Evolutionary conservation across 2,888 invertebrate genomes (phyloP), one percentile per base, ranked within the genome.

Genomic region (Parelbella ahira): DNA sequence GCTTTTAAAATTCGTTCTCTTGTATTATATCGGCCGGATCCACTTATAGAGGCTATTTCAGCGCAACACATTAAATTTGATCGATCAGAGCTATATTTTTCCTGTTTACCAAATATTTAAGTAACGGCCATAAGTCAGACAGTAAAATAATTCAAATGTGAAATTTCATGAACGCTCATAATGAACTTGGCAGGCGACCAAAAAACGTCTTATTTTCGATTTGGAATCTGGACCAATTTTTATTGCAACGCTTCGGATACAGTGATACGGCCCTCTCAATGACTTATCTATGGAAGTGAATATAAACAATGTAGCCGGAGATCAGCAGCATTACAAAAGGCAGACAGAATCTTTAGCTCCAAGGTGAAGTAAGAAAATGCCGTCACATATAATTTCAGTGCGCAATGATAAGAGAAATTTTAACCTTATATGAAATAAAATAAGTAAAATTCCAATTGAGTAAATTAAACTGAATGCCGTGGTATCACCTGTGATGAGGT

Each of bases 121-220:
- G 87, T 86, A 87, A 86, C 84, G 72, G 80, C 81, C 75, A 86
- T 87, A 87, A 86, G 80, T 87, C 87, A 83, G 86, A 78, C 83
- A 83, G 84, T 87, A 87, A 87, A 87, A 87, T 87, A 87, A 87
- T 87, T 87, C 86, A 86, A 87, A 87, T 87, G 87, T 84, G 83
- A 87, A 87, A 86, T 83, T 87, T 87, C 87, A 87, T 84, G 86
- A 87, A 86, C 87, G 80, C 79, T 86, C 84, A 87, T 87, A 87
- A 87, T 87, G 87, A 87, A 87, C 84, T 87, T 87, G 87, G 87
- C 87, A 84, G 63, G 53, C 76, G 78, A 82, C 86, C 87, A 87
- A 87, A 80, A 80, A 83, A 87, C 86, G 84, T 87, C 86, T 87
- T 87, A 87, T 87, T 87, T 87, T 87, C 82, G 87, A 87, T 83